Evolutionary conservation across 64 coral and sea anemone species (phyloP).

Genomic region (Anthopleura sola): DNA sequence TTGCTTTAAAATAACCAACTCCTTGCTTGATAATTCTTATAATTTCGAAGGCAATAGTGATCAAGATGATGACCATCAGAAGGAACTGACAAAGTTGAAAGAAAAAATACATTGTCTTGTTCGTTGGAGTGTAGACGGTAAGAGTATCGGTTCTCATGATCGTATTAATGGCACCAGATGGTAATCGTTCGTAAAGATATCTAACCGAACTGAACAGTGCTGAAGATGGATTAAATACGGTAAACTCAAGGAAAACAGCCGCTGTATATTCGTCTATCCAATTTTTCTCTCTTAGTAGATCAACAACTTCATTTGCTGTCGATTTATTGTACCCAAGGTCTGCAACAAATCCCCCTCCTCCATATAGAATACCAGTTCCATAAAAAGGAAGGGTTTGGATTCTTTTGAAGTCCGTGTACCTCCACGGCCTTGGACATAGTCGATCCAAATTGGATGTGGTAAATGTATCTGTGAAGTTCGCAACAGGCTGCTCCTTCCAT

Average conservation of each 20-base stretch:
- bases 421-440: constrained; percentile 62
- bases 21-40: constrained; percentile 46
- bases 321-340: constrained; percentile 62
- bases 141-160: constrained; percentile 36
- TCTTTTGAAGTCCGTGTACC: constrained; percentile 30
- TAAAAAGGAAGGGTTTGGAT: constrained; percentile 40
- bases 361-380: constrained; percentile 40
- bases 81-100: constrained; percentile 65
- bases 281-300: constrained; percentile 8
- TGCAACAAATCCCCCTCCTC: constrained; percentile 67
- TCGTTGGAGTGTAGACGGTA: constrained; percentile 47
- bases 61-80: constrained; percentile 64
- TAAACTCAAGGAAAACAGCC: constrained; percentile 63
- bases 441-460: constrained; percentile 4
- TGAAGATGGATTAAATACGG: constrained; percentile 59
- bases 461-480: background rate
- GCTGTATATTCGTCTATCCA: constrained; percentile 64
- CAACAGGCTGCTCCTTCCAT: constrained; percentile 30
- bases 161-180: constrained; percentile 19
- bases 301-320: constrained; percentile 27
- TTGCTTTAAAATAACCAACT: constrained; percentile 18
- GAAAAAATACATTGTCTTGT: constrained; percentile 17
- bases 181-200: constrained; percentile 50
- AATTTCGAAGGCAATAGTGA: constrained; percentile 28
- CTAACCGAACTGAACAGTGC: constrained; percentile 46